phyloP scores from a whole-genome alignment of 2,888 invertebrate species.

The Drosophila sordidapex region DNA sequence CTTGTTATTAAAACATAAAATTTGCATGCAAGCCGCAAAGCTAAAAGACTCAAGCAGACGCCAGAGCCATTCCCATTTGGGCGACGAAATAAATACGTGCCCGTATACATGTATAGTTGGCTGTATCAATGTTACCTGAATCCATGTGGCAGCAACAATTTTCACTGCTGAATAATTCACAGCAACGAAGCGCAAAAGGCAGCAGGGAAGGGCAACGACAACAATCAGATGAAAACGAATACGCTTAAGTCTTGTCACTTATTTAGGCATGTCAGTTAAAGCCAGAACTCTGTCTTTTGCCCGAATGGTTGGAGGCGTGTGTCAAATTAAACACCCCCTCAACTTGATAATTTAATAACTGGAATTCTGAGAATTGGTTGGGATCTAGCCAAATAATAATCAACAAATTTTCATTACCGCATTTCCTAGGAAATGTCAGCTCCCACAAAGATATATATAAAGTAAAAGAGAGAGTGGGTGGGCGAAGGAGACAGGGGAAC shows the following conservation, averaged over 20 bases:
- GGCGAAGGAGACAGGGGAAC: not conserved
- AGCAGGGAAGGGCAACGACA: not conserved
- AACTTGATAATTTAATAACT: not conserved
- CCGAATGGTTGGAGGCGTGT: not conserved
- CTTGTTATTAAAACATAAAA: conserved; percentile 82
- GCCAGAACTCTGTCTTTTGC: not conserved
- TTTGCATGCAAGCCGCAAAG: conserved; percentile 75
- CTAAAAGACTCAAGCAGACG: conserved; percentile 47
- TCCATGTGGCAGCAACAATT: conserved; percentile 52
- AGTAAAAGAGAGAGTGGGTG: not conserved
- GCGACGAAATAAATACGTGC: conserved; percentile 46
- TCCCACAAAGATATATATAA: not conserved
- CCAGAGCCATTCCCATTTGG: conserved; percentile 14
- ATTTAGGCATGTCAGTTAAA: conserved; percentile 27
- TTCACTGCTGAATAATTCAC: conserved; percentile 68
- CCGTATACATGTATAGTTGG: conserved; percentile 14
- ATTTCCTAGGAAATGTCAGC: not conserved
- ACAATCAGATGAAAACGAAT: not conserved
- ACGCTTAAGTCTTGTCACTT: conserved; percentile 30
- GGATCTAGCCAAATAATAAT: not conserved
- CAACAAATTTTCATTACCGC: not conserved
- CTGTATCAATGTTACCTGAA: conserved; percentile 38
- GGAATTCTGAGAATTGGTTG: not conserved
- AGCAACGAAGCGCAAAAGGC: conserved; percentile 3
- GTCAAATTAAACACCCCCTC: not conserved